Base-by-base conservation (phyloP, 1,140 invertebrate genomes). In the Oedothorax gibbosus region DNA sequence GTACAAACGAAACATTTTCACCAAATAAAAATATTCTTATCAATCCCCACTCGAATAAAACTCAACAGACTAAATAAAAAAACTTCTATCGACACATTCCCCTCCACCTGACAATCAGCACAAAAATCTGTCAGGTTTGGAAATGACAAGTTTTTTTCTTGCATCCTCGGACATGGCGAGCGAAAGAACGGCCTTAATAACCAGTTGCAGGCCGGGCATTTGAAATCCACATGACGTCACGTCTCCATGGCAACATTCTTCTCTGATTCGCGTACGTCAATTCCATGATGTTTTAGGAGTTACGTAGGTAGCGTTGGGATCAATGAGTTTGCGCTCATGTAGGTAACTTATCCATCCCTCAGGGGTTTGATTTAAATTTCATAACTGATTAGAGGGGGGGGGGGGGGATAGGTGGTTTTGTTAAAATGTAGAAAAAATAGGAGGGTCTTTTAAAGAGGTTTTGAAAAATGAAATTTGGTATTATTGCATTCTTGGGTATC, bases 221-320 rank as follows among this genome's bases (percentile, higher is more conserved):
- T 71, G 50, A 51, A 71, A 71, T 71, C 50, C 72, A 9, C 54
- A 20, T 75, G 72, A 75, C 72, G 72, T 75, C 72, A 75, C 11
- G 72, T 75, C 9, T n/a, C 54, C 72, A 75, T 75, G 54, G 54
- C 54, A 57, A 75, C 72, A 9, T 7, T 56, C 72, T 20, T 57
- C 69, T 72, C 51, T 50, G 69, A 72, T 51, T 51, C 72, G 54
- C 20, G 72, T 51, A 35, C 72, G 54, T 75, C 53, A 57, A 35
- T 35, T 35, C 35, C 35, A 35, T 35, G 35, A 35, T 35, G 35
- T 35, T 35, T 35, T 35, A 35, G 35, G 35, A 35, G 35, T 35
- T 35, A 35, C 35, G 35, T 35, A 35, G 35, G 35, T 35, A 35
- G 35, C 35, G 35, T n/a, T 3, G 14, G 54, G 72, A 75, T 75